phyloP scores from a whole-genome alignment of 2,113 vertebrate species.

The Tauraco erythrolophus region DNA sequence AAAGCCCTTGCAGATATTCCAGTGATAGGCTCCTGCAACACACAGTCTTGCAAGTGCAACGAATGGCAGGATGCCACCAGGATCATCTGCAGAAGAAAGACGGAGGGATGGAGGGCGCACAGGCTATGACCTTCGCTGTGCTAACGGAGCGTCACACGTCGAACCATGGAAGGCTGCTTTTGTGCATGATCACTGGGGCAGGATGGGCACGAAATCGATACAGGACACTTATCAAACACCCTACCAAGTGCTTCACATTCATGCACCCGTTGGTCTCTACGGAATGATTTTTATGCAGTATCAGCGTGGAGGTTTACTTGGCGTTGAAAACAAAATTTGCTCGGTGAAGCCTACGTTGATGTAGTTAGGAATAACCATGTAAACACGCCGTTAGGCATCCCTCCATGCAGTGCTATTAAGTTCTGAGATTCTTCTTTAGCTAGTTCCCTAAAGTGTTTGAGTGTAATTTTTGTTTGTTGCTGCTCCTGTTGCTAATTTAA shows the following conservation, averaged over 20 bases:
- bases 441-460: neutral
- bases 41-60: neutral
- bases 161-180: neutral
- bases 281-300: neutral
- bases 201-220: fast-evolving
- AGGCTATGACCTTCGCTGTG: fast-evolving
- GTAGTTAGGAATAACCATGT: neutral
- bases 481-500: constrained; percentile 62
- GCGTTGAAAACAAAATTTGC: neutral
- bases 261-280: neutral
- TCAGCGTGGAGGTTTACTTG: neutral
- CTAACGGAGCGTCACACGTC: fast-evolving
- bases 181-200: fast-evolving
- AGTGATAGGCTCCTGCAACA: neutral
- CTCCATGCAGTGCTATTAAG: neutral
- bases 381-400: neutral
- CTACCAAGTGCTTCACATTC: neutral
- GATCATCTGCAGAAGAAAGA: neutral
- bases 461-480: neutral
- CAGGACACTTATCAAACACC: neutral
- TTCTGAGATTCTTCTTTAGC: neutral
- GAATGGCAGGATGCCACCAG: neutral
- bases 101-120: neutral
- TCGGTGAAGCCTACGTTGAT: neutral
- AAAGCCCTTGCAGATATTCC: neutral